Evolutionary conservation across 2,888 invertebrate genomes (phyloP).

Genomic region (Suillia variegata): DNA sequence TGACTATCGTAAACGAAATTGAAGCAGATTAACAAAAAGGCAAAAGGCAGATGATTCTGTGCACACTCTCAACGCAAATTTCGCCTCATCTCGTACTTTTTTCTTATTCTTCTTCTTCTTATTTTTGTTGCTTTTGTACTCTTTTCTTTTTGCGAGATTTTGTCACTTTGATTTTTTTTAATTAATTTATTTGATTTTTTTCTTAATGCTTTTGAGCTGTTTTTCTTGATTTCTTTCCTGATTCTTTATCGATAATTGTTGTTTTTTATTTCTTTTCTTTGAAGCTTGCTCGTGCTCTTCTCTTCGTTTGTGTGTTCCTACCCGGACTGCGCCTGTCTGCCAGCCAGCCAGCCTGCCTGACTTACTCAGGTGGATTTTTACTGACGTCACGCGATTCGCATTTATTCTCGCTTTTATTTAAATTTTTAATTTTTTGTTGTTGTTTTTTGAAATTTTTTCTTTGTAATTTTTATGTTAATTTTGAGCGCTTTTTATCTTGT

Average conservation of each 20-base stretch:
- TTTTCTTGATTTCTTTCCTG: conserved; percentile 21
- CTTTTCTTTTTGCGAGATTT: conserved; percentile 43
- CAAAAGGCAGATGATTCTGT: neutral
- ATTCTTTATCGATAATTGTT: no score
- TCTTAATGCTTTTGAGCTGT: neutral
- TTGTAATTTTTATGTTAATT: neutral
- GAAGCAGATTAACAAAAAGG: no score
- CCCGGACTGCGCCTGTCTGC: no score
- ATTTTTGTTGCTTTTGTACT: conserved; percentile 16
- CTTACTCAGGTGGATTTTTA: no score
- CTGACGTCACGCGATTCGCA: no score
- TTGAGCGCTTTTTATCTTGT: neutral
- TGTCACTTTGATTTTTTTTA: conserved; percentile 40
- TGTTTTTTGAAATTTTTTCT: conserved; percentile 27
- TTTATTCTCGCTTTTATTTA: neutral
- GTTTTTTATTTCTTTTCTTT: no score
- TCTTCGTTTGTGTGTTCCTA: no score
- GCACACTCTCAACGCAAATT: conserved; percentile 20
- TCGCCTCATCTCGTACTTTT: conserved; percentile 20
- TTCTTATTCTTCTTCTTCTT: conserved; percentile 27
- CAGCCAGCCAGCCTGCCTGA: no score
- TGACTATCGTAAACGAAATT: neutral
- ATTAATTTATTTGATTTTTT: conserved; percentile 34
- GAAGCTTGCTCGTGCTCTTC: neutral
- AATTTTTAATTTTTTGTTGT: conserved; percentile 12